A percentile compares a stretch with the other conserved stretches of the same genome.
Evolutionary conservation across 2,797 vertebrate species (phyloP).

Genomic region (Phataginus tricuspis): DNA sequence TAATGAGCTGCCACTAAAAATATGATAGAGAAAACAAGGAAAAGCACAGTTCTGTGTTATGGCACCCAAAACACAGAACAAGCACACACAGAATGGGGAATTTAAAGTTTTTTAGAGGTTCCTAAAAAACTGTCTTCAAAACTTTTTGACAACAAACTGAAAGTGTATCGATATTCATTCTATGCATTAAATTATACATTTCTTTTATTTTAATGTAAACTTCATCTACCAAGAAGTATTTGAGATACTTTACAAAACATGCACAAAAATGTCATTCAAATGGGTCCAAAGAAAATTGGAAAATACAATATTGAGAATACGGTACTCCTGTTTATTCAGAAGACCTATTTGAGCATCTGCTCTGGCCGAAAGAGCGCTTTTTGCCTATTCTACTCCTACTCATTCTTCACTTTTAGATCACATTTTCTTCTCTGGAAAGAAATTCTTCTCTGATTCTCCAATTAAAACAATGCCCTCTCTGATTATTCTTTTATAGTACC

Average conservation of each 20-base stretch:
- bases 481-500: background rate
- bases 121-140: background rate
- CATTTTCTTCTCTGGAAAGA: background rate
- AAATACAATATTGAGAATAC: background rate
- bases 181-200: background rate
- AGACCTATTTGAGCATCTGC: background rate
- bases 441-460: background rate
- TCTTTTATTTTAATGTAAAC: background rate
- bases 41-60: background rate
- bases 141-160: background rate
- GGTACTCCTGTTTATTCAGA: background rate
- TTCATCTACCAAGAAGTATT: constrained; percentile 6
- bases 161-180: background rate
- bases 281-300: background rate
- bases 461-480: background rate
- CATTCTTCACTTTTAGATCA: background rate
- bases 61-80: background rate
- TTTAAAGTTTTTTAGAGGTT: background rate
- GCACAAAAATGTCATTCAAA: background rate
- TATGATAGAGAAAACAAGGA: background rate
- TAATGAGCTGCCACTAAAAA: constrained; percentile 44
- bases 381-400: background rate
- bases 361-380: background rate
- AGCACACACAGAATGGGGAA: background rate
- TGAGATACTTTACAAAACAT: constrained; percentile 1